phyloP scores from a whole-genome alignment of 2,797 vertebrate species.

The Heteromormyrus szaboi region DNA sequence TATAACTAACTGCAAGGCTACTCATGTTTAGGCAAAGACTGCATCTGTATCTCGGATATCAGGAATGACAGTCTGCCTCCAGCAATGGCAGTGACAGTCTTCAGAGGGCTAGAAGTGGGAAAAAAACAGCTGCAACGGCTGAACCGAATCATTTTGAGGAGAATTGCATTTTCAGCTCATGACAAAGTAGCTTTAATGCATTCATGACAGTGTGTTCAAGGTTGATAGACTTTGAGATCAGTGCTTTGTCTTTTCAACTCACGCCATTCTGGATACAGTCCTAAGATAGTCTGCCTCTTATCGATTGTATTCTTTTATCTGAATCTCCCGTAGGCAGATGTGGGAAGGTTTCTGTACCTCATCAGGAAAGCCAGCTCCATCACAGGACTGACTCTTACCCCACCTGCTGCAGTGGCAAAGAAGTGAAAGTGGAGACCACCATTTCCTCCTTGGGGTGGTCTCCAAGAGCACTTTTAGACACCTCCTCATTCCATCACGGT shows the following conservation, averaged over 20 bases:
- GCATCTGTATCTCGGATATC: slow-evolving; percentile 32
- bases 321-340: slow-evolving; percentile 13
- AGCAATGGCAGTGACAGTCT: slow-evolving; percentile 35
- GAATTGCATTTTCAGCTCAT: background rate
- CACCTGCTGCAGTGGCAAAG: background rate
- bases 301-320: slow-evolving; percentile 22
- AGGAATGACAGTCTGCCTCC: slow-evolving; percentile 40
- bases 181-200: background rate
- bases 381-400: background rate
- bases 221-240: background rate
- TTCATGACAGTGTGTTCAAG: background rate
- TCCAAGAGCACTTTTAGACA: background rate
- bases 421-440: background rate
- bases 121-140: slow-evolving; percentile 14
- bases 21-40: slow-evolving; percentile 18
- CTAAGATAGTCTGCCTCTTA: slow-evolving; percentile 22
- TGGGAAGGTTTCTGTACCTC: slow-evolving; percentile 1
- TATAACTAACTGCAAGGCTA: background rate
- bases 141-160: background rate
- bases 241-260: slow-evolving; percentile 15
- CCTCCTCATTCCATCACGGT: background rate
- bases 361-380: background rate
- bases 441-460: background rate
- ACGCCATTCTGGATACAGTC: slow-evolving; percentile 6
- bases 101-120: slow-evolving; percentile 19